Evolutionary conservation across 2,888 invertebrate species (phyloP), one percentile per base, ranked within the genome.

Genomic region (Cantharis rustica): DNA sequence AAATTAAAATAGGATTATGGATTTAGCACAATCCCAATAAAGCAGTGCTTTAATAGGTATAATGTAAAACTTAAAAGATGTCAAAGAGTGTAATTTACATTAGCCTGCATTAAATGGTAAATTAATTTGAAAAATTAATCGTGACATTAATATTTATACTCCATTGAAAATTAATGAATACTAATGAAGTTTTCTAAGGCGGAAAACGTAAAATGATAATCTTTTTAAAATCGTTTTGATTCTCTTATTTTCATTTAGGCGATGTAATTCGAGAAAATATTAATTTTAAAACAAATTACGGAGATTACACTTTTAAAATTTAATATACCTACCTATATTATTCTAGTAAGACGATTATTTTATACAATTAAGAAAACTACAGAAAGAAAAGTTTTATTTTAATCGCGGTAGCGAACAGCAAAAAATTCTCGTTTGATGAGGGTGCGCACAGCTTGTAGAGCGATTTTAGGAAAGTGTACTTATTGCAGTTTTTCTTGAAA

Each of bases 71-170:
- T 47, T 47, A n/a, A 47, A 47, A 47, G 47, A 47, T 47, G 47
- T 47, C 47, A 47, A 47, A 47, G 47, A 47, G 47, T 47, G n/a
- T 47, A 47, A 47, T 47, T 47, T 47, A 47, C 47, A 47, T 47
- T 47, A 47, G 47, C 13, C 47, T n/a, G 47, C 47, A 47, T n/a
- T 47, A 47, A 47, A 47, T 47, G 47, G 47, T 71, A 63, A 71
- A 71, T 71, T 71, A 63, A 71, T 71, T 71, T 63, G 62, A 63
- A 71, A 71, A 71, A 47, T 71, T 62, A 71, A 71, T 62, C 71
- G 62, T 63, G 71, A 26, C 62, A 71, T 71, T 63, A 71, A 71
- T 71, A 71, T 71, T 71, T 71, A 71, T 71, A 71, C 26, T 71
- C 71, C 63, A 71, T 71, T 71, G 71, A 71, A 71, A 63, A 71